Conservation (phyloP, 1,140 invertebrate species). For the Paracyclopina nana region DNA sequence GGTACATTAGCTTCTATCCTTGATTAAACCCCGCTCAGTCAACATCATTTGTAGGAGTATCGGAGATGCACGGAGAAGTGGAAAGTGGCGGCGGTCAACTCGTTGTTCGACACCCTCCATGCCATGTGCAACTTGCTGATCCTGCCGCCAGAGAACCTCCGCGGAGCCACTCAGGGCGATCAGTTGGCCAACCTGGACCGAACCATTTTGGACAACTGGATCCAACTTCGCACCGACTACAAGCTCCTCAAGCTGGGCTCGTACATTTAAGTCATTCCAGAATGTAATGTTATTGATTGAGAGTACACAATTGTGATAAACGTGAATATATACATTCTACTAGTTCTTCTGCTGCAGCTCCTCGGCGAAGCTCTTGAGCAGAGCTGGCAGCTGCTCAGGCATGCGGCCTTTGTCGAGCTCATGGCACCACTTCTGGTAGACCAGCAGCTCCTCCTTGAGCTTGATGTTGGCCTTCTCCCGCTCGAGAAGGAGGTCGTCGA, state of each 20-base stretch:
- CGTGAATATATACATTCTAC: too few relatives aligned
- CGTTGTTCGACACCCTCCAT: slow-evolving; percentile 81
- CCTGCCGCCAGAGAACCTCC: slow-evolving; percentile 86
- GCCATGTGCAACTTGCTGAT: slow-evolving; percentile 85
- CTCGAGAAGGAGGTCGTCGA: slow-evolving; percentile 82
- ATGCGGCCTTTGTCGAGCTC: slow-evolving; percentile 53
- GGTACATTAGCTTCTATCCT: too few relatives aligned
- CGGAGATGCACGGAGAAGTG: slow-evolving; percentile 56
- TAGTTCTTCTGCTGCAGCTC: too few relatives aligned
- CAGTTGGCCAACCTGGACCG: slow-evolving; percentile 74
- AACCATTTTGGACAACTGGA: slow-evolving; percentile 67
- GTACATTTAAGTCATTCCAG: too few relatives aligned
- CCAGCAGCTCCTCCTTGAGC: slow-evolving; percentile 67
- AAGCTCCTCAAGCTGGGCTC: too few relatives aligned
- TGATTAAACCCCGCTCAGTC: slow-evolving; percentile 27
- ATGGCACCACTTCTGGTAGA: slow-evolving; percentile 57
- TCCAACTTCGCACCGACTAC: slow-evolving; percentile 77
- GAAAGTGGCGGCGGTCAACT: slow-evolving; percentile 49
- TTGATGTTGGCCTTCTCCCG: slow-evolving; percentile 80
- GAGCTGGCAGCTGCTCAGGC: slow-evolving; percentile 41
- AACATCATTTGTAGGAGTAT: too few relatives aligned
- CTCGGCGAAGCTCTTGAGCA: neutral
- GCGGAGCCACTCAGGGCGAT: slow-evolving; percentile 81
- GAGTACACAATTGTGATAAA: too few relatives aligned
- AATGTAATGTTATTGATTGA: too few relatives aligned